Percentiles rank a stretch among this genome's conserved stretches.
Conservation (phyloP, 2,888 invertebrate species). For the Morpho achilles region DNA sequence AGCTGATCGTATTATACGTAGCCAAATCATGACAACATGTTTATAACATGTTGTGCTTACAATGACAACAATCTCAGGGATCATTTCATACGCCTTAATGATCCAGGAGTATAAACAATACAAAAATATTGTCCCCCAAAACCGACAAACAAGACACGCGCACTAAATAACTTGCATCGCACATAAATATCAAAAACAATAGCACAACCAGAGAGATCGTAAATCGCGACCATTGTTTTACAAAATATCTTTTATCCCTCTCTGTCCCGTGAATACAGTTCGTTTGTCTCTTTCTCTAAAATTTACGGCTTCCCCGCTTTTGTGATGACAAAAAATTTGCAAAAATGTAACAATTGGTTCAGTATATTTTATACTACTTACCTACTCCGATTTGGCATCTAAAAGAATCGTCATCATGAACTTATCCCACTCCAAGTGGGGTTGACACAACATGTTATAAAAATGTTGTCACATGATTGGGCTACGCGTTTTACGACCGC, state of each 20-base stretch:
- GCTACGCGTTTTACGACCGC: too few relatives aligned
- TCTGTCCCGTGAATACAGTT: conserved; percentile 2
- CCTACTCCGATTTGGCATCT: too few relatives aligned
- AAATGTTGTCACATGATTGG: too few relatives aligned
- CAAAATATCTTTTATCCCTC: conserved; percentile 19
- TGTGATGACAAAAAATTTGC: conserved; percentile 9
- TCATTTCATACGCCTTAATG: too few relatives aligned
- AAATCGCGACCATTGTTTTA: conserved; percentile 28
- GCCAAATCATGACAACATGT: too few relatives aligned
- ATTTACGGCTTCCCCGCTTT: conserved; percentile 14
- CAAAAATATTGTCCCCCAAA: not conserved
- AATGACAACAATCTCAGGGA: too few relatives aligned
- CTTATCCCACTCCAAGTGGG: not conserved
- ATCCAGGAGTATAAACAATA: not conserved
- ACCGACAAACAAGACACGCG: conserved; percentile 1
- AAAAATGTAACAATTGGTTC: conserved; percentile 1
- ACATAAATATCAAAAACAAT: conserved; percentile 26
- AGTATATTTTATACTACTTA: not conserved
- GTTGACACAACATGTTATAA: not conserved
- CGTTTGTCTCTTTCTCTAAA: conserved; percentile 6
- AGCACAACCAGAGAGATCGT: conserved; percentile 22
- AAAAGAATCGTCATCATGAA: too few relatives aligned
- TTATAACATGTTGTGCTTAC: too few relatives aligned
- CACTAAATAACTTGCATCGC: conserved; percentile 7
- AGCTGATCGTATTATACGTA: too few relatives aligned